These are phyloP conservation scores for Epinephelus awoara DNA, from an alignment of 2,797 vertebrate genomes.

Conservation along the genomic window DNA sequence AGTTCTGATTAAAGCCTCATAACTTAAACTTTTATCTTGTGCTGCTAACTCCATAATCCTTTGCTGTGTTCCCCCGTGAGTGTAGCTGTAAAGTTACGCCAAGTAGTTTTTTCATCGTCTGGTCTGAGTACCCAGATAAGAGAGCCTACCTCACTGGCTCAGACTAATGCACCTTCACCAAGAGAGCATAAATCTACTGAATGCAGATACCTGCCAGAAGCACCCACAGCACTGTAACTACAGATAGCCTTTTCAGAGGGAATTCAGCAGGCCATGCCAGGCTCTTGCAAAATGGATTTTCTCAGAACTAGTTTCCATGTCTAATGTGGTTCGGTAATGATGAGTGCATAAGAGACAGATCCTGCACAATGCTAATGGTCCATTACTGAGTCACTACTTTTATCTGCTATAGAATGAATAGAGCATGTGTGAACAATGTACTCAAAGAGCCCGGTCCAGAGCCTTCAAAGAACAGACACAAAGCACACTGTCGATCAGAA, in stretches of 20 bases:
- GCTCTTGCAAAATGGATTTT: slow-evolving; percentile 56
- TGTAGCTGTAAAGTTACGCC: slow-evolving; percentile 37
- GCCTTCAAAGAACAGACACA: slow-evolving; percentile 36
- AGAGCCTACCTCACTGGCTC: slow-evolving; percentile 46
- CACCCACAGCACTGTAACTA: slow-evolving; percentile 44
- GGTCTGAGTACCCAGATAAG: slow-evolving; percentile 56
- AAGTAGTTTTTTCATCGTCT: slow-evolving; percentile 51
- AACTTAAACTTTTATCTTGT: slow-evolving; percentile 46
- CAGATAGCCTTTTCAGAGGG: slow-evolving; percentile 49
- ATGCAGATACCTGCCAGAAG: slow-evolving; percentile 53
- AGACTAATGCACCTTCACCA: slow-evolving; percentile 32
- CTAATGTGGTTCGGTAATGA: slow-evolving; percentile 69
- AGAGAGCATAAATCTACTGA: slow-evolving; percentile 40
- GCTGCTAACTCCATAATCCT: slow-evolving; percentile 34
- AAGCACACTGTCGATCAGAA: slow-evolving; percentile 47
- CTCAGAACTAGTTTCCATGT: slow-evolving; percentile 59
- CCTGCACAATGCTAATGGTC: slow-evolving; percentile 67
- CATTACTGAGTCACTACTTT: slow-evolving; percentile 67
- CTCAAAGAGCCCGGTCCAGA: slow-evolving; percentile 25
- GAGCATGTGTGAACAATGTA: slow-evolving; percentile 35
- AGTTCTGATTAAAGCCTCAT: slow-evolving; percentile 39
- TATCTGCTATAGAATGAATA: slow-evolving; percentile 52
- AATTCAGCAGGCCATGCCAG: slow-evolving; percentile 45
- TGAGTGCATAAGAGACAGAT: slow-evolving; percentile 51
- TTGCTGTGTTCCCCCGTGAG: slow-evolving; percentile 7